These are phyloP conservation scores for Drosophila repletoides DNA, from an alignment of 1,140 invertebrate species.

Conservation along the genomic window DNA sequence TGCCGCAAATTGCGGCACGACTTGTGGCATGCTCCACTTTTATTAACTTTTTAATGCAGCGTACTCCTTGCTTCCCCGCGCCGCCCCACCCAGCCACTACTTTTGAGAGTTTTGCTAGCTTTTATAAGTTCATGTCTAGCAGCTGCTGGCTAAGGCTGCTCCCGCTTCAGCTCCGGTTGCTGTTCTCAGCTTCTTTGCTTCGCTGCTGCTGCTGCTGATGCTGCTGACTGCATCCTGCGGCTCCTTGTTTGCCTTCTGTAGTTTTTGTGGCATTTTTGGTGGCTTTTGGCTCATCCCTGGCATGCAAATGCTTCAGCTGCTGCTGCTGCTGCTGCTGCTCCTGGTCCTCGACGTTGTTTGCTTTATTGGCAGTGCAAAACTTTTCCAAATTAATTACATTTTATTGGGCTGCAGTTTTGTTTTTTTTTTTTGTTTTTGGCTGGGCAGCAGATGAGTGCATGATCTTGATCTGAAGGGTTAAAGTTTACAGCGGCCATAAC, in stretches of 20 bases:
- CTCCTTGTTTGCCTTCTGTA: slow-evolving; percentile 17
- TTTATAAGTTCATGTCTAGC: slow-evolving; percentile 48
- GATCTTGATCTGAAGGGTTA: slow-evolving; percentile 18
- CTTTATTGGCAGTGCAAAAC: slow-evolving; percentile 71
- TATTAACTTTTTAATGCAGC: slow-evolving; percentile 80
- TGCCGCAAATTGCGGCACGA: slow-evolving; percentile 78
- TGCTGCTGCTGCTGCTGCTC: slow-evolving; percentile 6
- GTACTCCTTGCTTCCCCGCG: slow-evolving; percentile 1
- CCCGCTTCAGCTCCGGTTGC: slow-evolving; percentile 3
- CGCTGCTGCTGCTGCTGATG: not conserved
- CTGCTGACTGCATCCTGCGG: not conserved
- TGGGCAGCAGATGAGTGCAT: not conserved
- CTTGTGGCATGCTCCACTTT: slow-evolving; percentile 80
- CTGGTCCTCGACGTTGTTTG: not conserved
- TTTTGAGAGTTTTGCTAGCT: slow-evolving; percentile 45
- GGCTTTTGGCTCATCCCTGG: slow-evolving; percentile 39
- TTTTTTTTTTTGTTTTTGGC: slow-evolving; percentile 4
- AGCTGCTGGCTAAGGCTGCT: slow-evolving; percentile 39
- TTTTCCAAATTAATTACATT: slow-evolving; percentile 78
- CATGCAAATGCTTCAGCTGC: slow-evolving; percentile 27
- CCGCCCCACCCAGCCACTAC: not conserved
- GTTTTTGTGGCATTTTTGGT: slow-evolving; percentile 38
- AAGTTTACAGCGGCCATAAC: slow-evolving; percentile 48
- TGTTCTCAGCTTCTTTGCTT: not conserved
- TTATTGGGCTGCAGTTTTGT: slow-evolving; percentile 53